Conservation (phyloP, 2,888 invertebrate species). For the Steromphala cineraria region DNA sequence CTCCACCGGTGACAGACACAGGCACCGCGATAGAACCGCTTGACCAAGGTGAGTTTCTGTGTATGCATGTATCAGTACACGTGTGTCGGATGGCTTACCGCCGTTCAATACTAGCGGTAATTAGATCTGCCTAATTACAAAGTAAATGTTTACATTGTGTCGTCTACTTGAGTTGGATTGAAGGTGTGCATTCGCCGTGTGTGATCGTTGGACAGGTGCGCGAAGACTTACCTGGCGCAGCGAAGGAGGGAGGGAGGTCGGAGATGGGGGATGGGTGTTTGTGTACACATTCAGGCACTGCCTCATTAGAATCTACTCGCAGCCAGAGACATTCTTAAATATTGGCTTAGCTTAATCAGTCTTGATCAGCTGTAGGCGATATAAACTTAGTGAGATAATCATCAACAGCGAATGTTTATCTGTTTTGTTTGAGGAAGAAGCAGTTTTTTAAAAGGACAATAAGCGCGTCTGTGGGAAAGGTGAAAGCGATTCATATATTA, state of each 20-base stretch:
- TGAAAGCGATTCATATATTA: too few relatives aligned
- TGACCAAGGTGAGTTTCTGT: conserved; percentile 12
- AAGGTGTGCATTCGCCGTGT: neutral
- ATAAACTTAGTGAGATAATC: too few relatives aligned
- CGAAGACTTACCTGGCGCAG: neutral
- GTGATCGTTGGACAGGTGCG: conserved; percentile 6
- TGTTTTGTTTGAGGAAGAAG: too few relatives aligned
- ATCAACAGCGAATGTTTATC: too few relatives aligned
- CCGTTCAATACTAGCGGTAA: neutral
- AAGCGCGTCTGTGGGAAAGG: too few relatives aligned
- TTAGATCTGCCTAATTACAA: conserved; percentile 13
- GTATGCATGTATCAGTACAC: neutral
- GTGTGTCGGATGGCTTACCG: neutral
- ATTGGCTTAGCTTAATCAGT: neutral
- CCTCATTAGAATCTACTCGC: neutral
- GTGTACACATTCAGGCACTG: neutral
- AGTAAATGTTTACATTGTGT: conserved; percentile 18
- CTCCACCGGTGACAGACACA: neutral
- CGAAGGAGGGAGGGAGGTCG: too few relatives aligned
- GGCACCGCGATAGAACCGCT: neutral
- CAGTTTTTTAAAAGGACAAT: too few relatives aligned
- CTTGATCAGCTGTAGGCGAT: too few relatives aligned
- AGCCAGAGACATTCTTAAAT: neutral
- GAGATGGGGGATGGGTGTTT: neutral
- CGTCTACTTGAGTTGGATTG: conserved; percentile 10